Evolutionary conservation across 1,140 invertebrate species (phyloP).

Genomic region (Diachasmimorpha longicaudata): DNA sequence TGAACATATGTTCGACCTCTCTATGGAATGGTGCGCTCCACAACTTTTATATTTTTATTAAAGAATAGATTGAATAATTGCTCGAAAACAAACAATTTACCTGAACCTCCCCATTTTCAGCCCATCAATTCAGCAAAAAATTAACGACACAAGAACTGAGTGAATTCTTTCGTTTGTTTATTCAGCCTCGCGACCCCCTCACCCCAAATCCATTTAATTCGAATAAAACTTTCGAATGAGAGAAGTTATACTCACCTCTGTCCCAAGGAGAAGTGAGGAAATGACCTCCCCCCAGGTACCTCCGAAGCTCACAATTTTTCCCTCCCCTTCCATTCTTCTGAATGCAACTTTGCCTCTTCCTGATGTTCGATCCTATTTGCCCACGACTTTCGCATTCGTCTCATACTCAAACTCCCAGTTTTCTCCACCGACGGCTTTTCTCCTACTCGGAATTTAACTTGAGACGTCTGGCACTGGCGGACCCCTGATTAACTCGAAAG

Average conservation of each 20-base stretch:
- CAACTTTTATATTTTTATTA: too few species aligned
- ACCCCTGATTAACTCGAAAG: conserved; percentile 49
- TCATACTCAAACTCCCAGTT: neutral
- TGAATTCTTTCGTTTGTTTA: too few species aligned
- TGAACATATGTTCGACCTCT: too few species aligned
- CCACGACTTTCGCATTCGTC: conserved; percentile 9
- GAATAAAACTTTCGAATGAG: neutral
- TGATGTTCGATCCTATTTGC: neutral
- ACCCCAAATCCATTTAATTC: neutral
- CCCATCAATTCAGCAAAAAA: neutral
- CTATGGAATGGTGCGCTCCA: too few species aligned
- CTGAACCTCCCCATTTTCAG: neutral
- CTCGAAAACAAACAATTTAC: too few species aligned
- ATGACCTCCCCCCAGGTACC: neutral
- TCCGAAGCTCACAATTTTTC: neutral
- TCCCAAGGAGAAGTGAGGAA: neutral
- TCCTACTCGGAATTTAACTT: conserved; percentile 31
- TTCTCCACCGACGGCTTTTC: neutral
- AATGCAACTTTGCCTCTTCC: neutral
- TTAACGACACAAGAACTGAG: too few species aligned
- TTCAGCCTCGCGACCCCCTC: too few species aligned
- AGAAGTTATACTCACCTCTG: neutral
- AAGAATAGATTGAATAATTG: too few species aligned
- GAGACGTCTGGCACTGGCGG: conserved; percentile 49
- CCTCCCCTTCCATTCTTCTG: neutral